These are phyloP conservation scores for Bombus waltoni DNA, from an alignment of 1,140 invertebrate genomes.

Conservation along the genomic window DNA sequence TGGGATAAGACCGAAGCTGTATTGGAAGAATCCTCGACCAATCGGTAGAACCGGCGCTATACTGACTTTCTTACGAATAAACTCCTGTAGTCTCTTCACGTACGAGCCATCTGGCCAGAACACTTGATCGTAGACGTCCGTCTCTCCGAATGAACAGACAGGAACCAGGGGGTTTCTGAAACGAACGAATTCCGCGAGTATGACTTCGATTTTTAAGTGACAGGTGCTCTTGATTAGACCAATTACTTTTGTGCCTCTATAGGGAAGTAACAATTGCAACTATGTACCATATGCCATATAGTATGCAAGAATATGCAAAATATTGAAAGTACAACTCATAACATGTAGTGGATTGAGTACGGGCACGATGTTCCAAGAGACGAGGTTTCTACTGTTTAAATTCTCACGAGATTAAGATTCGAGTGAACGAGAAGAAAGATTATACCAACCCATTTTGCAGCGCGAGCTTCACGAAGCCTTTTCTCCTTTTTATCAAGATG, in stretches of 20 bases:
- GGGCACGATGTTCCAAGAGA: too few species aligned
- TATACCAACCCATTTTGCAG: constrained; percentile 88
- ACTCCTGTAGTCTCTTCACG: constrained; percentile 88
- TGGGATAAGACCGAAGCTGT: constrained; percentile 93
- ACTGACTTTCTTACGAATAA: constrained; percentile 87
- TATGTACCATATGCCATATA: too few species aligned
- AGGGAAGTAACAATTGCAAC: too few species aligned
- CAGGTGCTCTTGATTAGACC: too few species aligned
- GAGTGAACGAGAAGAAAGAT: background rate
- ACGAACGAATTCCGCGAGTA: background rate
- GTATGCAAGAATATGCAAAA: too few species aligned
- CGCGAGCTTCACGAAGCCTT: constrained; percentile 92
- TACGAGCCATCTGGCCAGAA: constrained; percentile 88
- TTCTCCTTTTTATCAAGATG: constrained; percentile 88
- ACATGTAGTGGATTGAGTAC: too few species aligned
- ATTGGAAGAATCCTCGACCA: constrained; percentile 95
- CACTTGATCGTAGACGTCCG: constrained; percentile 93
- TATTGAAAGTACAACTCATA: too few species aligned
- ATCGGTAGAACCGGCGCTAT: constrained; percentile 91
- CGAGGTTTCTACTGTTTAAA: background rate
- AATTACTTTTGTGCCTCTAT: too few species aligned
- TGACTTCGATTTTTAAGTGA: too few species aligned
- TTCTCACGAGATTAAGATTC: background rate
- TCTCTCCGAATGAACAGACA: constrained; percentile 96
- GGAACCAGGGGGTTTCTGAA: constrained; percentile 91